Percentiles rank a stretch among this genome's conserved stretches.
These are phyloP conservation scores for Dreissena polymorpha DNA, from an alignment of 1,140 invertebrate species.

Conservation along the genomic window DNA sequence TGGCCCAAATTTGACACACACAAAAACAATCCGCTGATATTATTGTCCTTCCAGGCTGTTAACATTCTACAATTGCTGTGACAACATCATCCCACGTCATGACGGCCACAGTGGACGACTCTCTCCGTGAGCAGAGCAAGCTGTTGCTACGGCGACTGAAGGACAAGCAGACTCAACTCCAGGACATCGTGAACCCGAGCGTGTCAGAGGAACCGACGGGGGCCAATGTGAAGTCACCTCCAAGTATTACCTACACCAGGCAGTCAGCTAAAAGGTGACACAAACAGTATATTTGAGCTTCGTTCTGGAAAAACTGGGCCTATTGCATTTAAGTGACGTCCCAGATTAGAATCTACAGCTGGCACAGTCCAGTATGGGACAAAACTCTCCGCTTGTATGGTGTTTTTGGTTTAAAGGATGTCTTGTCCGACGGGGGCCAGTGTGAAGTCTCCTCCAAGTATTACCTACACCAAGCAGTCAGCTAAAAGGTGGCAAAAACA, in stretches of 20 bases:
- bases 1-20: too few species aligned
- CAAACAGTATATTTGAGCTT: too few species aligned
- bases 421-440: not conserved
- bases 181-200: slow-evolving; percentile 8
- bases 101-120: slow-evolving; percentile 47
- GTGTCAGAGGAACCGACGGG: not conserved
- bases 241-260: not conserved
- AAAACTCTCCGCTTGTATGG: too few species aligned
- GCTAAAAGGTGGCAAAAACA: too few species aligned
- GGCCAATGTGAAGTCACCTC: not conserved
- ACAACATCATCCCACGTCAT: not conserved
- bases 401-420: too few species aligned
- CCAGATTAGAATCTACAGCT: too few species aligned
- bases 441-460: not conserved
- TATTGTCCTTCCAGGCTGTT: too few species aligned
- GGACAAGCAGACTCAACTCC: slow-evolving; percentile 46
- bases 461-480: not conserved
- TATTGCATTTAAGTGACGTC: too few species aligned
- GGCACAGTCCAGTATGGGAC: too few species aligned
- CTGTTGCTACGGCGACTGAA: slow-evolving; percentile 42
- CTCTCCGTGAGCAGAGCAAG: slow-evolving; percentile 44
- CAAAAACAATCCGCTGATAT: too few species aligned
- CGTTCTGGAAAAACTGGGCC: too few species aligned
- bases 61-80: too few species aligned
- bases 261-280: not conserved